Base-by-base conservation (phyloP, 2,113 vertebrate genomes). In the Sciurus niger region DNA sequence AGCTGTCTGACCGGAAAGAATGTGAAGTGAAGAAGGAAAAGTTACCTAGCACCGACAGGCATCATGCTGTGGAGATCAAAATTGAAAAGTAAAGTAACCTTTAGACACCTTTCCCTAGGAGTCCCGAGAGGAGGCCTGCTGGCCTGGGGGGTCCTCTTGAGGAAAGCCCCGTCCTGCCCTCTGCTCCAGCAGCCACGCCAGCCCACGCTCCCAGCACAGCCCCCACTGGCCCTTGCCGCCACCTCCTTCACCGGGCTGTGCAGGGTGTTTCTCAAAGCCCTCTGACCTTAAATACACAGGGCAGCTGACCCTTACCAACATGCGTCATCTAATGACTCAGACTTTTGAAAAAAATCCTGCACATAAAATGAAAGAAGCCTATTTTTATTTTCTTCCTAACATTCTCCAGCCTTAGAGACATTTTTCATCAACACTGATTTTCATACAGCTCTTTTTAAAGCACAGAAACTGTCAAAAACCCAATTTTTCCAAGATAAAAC, bases 61-160 rank as follows among this genome's bases (percentile, higher is more conserved):
- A 99, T 73, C 99, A 98, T 89, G 99, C 99, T 18, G 91, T 99
- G 30, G 99, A 99, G 60, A 98, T 99, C 28, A 99, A 99, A 98
- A 98, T 98, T 77, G 99, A 99, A 65, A 98, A 99, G 99, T 99
- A 98, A 98, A 96, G 93, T 89, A 0, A 3, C 58, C 79, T 88
- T 67, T 18, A 18, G 58, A 67, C 48, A 20, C 28, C 13, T 80
- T 74, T 37, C 28, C 51, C 13, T 10, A 77, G 84, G 55, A 13
- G 53, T 9, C 76, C 37, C 0, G 32, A 87, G 67, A 34, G 40
- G 73, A 34, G 37, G 51, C 24, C 17, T 28, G 7, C 60, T 25
- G 63, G 20, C 63, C 22, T 28, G 8, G 24, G 60, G 25, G 60
- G 60, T 1, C 60, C 24, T 63, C 60, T 3, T 25, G 60, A 63